Evolutionary conservation across 1,140 invertebrate genomes (phyloP), one percentile per base, ranked within the genome.

Genomic region (Drosophila funebris): DNA sequence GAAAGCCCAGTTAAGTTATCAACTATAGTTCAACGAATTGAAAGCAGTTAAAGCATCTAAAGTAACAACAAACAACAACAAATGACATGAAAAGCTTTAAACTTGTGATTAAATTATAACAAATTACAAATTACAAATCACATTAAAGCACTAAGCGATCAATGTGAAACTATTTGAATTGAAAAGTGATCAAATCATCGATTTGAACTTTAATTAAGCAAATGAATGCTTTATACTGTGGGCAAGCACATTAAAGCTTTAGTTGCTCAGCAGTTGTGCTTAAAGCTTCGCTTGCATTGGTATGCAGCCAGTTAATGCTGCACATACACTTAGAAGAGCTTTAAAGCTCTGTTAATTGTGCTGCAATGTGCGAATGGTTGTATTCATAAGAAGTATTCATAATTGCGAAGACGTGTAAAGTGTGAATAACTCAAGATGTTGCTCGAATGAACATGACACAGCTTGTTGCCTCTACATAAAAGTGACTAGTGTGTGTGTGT

Each of bases 371-470:
- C 44, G 6, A 27, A 2, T 14, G 29, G n/a, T 29, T 29, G 46
- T 7, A 39, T n/a, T n/a, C n/a, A 14, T 4, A 5, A 46, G n/a
- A 3, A 13, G 9, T 46, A 44, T 29, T 29, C 56, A 58, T 58
- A 60, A 46, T 60, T 46, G 18, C 16, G 29, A 44, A 46, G 36
- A 46, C 46, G 46, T 52, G 36, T 52, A 41, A 53, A 52, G 16
- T 50, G 27, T 29, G 36, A 29, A 63, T 36, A 31, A 27, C 37
- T 57, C 37, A 27, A 24, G 29, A 56, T 24, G 41, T 46, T 27
- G 54, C 39, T 27, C 11, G 27, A 27, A n/a, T 29, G 39, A 53
- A 64, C 39, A 64, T 54, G 60, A 63, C 57, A 63, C 57, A 68
- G 36, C 64, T 52, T 33, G 36, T 68, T 43, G 39, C 41, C 8